phyloP scores from a whole-genome alignment of 2,797 vertebrate genomes.

The Huso huso region DNA sequence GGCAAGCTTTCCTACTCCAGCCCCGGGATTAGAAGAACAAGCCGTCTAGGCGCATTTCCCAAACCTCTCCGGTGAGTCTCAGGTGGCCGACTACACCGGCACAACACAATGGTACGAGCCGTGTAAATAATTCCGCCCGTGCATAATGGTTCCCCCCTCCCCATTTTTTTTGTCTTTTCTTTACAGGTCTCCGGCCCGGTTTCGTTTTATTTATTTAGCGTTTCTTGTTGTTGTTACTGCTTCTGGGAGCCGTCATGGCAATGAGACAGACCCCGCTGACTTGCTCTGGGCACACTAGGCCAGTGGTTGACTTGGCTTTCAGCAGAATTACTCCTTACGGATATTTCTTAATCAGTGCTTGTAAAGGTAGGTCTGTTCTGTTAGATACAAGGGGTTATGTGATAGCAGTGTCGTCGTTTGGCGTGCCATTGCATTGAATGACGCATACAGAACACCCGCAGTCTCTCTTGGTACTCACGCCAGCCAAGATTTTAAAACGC shows the following conservation, averaged over 20 bases:
- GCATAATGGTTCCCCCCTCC: not conserved
- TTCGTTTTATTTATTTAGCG: slow-evolving; percentile 17
- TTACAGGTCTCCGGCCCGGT: slow-evolving; percentile 1
- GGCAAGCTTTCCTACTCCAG: slow-evolving; percentile 33
- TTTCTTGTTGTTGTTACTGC: slow-evolving; percentile 13
- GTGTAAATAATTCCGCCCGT: not conserved
- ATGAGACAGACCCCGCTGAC: slow-evolving; percentile 96
- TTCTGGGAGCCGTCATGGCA: slow-evolving; percentile 63
- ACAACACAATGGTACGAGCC: not conserved
- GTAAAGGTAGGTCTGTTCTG: slow-evolving; percentile 73
- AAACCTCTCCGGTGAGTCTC: slow-evolving; percentile 17
- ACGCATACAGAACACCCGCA: too few relatives aligned
- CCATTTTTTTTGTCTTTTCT: slow-evolving; percentile 2
- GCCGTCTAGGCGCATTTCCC: not conserved
- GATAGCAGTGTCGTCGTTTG: too few relatives aligned
- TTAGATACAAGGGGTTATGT: too few relatives aligned
- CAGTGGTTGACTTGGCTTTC: slow-evolving; percentile 92
- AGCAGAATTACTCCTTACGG: slow-evolving; percentile 89
- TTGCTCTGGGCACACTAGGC: slow-evolving; percentile 93
- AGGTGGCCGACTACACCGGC: not conserved
- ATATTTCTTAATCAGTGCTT: slow-evolving; percentile 93
- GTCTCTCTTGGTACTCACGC: too few relatives aligned
- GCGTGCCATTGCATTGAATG: too few relatives aligned
- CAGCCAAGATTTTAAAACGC: too few relatives aligned
- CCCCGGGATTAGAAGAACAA: slow-evolving; percentile 4